phyloP scores from a whole-genome alignment of 2,888 invertebrate species.

The Eudasyphora cyanicolor region DNA sequence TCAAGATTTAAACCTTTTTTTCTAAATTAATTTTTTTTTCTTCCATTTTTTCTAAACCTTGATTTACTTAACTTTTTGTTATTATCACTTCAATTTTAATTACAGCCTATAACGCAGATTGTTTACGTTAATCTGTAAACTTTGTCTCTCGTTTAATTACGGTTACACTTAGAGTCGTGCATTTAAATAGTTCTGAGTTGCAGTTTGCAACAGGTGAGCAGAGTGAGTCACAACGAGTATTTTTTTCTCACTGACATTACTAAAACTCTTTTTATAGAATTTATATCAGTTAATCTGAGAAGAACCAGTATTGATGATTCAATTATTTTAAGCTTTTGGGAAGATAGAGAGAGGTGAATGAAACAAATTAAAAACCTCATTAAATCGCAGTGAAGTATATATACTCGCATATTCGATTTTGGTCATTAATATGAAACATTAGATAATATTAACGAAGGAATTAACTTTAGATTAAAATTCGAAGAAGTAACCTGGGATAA shows the following conservation, averaged over 20 bases:
- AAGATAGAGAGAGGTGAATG: not conserved
- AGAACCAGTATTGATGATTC: slow-evolving; percentile 5
- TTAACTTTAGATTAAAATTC: too few relatives aligned
- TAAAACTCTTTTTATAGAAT: not conserved
- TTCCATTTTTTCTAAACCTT: too few relatives aligned
- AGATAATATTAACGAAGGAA: too few relatives aligned
- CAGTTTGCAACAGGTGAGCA: too few relatives aligned
- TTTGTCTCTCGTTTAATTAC: not conserved
- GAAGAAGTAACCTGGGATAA: too few relatives aligned
- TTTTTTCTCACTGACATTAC: too few relatives aligned
- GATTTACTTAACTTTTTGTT: not conserved
- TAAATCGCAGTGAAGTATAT: not conserved
- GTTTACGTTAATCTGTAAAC: not conserved
- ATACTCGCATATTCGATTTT: too few relatives aligned
- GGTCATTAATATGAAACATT: not conserved
- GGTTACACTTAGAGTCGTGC: not conserved
- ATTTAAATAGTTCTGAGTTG: too few relatives aligned
- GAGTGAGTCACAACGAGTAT: not conserved
- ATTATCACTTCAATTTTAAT: not conserved
- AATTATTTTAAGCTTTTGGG: not conserved
- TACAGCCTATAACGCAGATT: too few relatives aligned
- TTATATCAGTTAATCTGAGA: not conserved
- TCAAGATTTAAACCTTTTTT: too few relatives aligned
- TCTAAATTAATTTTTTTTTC: too few relatives aligned
- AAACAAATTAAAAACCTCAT: not conserved